phyloP scores from a whole-genome alignment of 2,888 invertebrate genomes.

The Theretra japonica region DNA sequence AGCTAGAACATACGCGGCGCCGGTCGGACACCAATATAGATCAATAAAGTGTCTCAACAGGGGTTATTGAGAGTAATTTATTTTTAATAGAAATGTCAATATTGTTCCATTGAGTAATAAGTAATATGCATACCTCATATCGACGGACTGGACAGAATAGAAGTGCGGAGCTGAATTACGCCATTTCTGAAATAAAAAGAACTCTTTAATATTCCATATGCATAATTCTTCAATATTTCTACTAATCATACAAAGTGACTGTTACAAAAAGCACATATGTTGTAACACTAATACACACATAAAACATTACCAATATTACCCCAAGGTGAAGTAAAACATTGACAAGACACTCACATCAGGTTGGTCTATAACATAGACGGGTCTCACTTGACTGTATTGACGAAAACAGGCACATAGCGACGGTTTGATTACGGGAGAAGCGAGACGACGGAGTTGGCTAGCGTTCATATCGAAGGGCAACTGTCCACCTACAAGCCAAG shows the following conservation, averaged over 20 bases:
- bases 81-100: conserved; percentile 56
- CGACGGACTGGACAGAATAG: conserved; percentile 76
- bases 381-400: conserved; percentile 78
- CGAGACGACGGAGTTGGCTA: conserved; percentile 72
- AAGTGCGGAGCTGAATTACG: conserved; percentile 78
- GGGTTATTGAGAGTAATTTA: conserved; percentile 71
- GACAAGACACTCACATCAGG: conserved; percentile 73
- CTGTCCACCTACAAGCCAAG: conserved; percentile 35
- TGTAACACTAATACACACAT: background rate
- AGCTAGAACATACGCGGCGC: conserved; percentile 53
- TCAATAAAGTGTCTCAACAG: conserved; percentile 73
- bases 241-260: background rate
- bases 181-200: conserved; percentile 76
- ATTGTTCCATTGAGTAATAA: conserved; percentile 47
- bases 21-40: conserved; percentile 66
- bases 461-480: conserved; percentile 62
- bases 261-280: background rate
- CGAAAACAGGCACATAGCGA: conserved; percentile 62
- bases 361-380: conserved; percentile 74
- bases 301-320: background rate
- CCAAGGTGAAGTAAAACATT: conserved; percentile 39
- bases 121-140: conserved; percentile 68
- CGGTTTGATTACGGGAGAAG: conserved; percentile 56
- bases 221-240: background rate
- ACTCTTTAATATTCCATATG: background rate